Evolutionary conservation across 1,140 invertebrate species (phyloP).

Genomic region (Pinna nobilis): DNA sequence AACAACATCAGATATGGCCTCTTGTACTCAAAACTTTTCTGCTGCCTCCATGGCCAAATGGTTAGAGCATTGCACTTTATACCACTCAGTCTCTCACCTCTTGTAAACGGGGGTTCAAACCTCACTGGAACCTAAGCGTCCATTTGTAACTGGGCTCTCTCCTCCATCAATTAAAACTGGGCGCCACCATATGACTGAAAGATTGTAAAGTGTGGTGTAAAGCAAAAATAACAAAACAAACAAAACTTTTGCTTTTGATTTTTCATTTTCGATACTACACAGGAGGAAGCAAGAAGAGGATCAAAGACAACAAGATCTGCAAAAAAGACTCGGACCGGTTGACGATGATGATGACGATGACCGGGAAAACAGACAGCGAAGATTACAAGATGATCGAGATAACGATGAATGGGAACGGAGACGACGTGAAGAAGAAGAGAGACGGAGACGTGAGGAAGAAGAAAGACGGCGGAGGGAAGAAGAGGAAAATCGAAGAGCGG

Average conservation of each 20-base stretch:
- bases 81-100: no score
- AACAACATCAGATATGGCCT: no score
- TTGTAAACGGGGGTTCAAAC: no score
- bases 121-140: no score
- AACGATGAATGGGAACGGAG: slow-evolving; percentile 52
- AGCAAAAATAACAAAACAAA: no score
- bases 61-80: no score
- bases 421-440: slow-evolving; percentile 49
- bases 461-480: slow-evolving; percentile 40
- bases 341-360: slow-evolving; percentile 47
- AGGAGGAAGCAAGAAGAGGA: slow-evolving; percentile 43
- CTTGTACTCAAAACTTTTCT: no score
- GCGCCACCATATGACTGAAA: no score
- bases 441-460: slow-evolving; percentile 44
- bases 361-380: slow-evolving; percentile 10
- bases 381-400: slow-evolving; percentile 51
- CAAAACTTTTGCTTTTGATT: not conserved
- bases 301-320: slow-evolving; percentile 34
- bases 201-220: no score
- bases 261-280: not conserved
- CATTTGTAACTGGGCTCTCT: no score
- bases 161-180: no score
- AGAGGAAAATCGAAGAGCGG: slow-evolving; percentile 42
- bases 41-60: no score
- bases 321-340: slow-evolving; percentile 28